Conservation (phyloP, 2,113 vertebrate species). For the Epinephelus fuscoguttatus region DNA sequence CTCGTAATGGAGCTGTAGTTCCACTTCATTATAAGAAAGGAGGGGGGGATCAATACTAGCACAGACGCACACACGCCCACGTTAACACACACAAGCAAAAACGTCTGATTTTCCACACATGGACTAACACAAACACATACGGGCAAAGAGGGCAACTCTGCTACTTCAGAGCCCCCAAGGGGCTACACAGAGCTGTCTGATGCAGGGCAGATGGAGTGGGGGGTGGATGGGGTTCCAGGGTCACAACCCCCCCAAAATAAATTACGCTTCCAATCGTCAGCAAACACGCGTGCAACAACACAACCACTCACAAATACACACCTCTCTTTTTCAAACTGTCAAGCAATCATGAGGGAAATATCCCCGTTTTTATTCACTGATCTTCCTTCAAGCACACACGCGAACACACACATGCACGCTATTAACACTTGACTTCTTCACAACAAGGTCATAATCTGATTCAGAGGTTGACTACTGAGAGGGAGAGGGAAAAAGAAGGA, state of each 20-base stretch:
- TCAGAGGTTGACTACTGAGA: conserved; percentile 58
- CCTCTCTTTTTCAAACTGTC: conserved; percentile 51
- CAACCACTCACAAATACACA: conserved; percentile 13
- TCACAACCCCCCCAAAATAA: conserved; percentile 75
- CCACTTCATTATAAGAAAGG: conserved; percentile 93
- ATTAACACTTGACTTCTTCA: conserved; percentile 65
- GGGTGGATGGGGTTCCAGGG: conserved; percentile 56
- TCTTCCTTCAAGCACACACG: conserved; percentile 19
- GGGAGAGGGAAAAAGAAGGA: conserved; percentile 11
- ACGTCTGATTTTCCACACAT: conserved; percentile 63
- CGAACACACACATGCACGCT: conserved; percentile 41
- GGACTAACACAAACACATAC: conserved; percentile 60
- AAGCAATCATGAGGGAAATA: conserved; percentile 63
- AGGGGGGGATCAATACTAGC: conserved; percentile 90
- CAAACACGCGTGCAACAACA: conserved; percentile 44
- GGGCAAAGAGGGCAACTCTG: conserved; percentile 59
- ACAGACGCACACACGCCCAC: conserved; percentile 42
- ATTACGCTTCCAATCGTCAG: conserved; percentile 67
- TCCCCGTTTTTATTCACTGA: conserved; percentile 53
- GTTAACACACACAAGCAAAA: conserved; percentile 61
- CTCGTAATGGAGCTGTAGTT: conserved; percentile 96
- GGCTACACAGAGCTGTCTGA: conserved; percentile 69
- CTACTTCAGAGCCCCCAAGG: conserved; percentile 63
- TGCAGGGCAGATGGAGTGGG: conserved; percentile 69
- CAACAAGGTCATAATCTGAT: conserved; percentile 73